phyloP scores from a whole-genome alignment of 2,888 invertebrate species.

The Pristionchus arcanus region DNA sequence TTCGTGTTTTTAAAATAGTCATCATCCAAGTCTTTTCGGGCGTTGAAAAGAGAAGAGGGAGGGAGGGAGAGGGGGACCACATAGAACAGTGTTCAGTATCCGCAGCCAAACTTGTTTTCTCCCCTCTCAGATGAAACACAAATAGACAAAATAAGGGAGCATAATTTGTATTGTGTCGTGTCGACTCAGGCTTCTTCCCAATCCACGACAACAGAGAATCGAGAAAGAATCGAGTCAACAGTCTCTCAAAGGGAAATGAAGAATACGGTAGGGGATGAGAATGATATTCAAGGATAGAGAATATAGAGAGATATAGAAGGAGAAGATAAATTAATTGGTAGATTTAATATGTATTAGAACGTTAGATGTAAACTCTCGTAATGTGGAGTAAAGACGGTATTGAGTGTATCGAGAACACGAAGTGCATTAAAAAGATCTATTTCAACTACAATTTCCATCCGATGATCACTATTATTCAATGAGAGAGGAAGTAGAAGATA shows the following conservation, averaged over 20 bases:
- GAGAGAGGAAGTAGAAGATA: background rate
- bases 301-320: background rate
- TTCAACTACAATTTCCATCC: background rate
- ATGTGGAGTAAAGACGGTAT: too few species aligned
- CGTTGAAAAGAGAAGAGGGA: constrained; percentile 12
- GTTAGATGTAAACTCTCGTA: too few species aligned
- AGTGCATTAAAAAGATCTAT: too few species aligned
- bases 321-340: too few species aligned
- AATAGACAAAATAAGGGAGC: constrained; percentile 29
- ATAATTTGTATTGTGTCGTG: constrained; percentile 39
- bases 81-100: background rate
- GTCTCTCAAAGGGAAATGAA: background rate
- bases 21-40: background rate
- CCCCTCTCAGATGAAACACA: constrained; percentile 29
- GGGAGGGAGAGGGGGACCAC: background rate
- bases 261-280: constrained; percentile 22
- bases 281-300: background rate
- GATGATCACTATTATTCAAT: background rate
- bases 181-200: constrained; percentile 36
- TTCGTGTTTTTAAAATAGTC: constrained; percentile 44
- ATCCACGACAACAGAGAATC: constrained; percentile 30
- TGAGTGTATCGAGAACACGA: too few species aligned
- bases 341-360: too few species aligned
- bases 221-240: constrained; percentile 25
- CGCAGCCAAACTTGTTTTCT: constrained; percentile 1